These are phyloP conservation scores for Mnemiopsis leidyi DNA, from an alignment of 37 sponge, comb jelly and placozoan genomes.

Conservation along the genomic window DNA sequence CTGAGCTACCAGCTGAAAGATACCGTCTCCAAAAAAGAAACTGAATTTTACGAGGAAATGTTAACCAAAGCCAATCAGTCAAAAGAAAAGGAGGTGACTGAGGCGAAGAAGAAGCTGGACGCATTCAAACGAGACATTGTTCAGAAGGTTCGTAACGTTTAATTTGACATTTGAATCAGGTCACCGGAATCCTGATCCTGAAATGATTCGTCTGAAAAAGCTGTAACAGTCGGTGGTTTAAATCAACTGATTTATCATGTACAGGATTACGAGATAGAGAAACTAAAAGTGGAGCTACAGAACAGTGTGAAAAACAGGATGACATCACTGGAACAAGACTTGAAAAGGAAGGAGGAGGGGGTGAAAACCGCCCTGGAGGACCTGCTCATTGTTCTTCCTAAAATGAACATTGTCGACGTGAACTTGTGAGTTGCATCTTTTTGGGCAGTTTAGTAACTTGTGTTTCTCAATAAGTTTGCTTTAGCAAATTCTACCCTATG, in stretches of 20 bases:
- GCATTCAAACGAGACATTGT: slow-evolving; percentile 3
- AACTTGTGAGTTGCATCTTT: slow-evolving; percentile 57
- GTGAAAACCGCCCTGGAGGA: slow-evolving; percentile 35
- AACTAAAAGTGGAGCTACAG: slow-evolving; percentile 42
- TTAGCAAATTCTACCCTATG: too few relatives aligned
- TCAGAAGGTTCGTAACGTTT: slow-evolving; percentile 26
- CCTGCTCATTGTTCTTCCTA: slow-evolving; percentile 12
- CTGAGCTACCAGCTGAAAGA: slow-evolving; percentile 59
- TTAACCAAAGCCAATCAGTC: background rate
- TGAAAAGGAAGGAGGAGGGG: background rate
- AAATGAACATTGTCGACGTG: slow-evolving; percentile 45
- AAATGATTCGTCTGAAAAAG: too few relatives aligned
- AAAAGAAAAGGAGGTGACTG: background rate
- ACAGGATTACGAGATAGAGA: slow-evolving; percentile 55
- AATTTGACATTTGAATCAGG: too few relatives aligned
- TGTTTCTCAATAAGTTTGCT: too few relatives aligned
- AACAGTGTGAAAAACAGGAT: slow-evolving; percentile 52
- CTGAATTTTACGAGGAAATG: slow-evolving; percentile 17
- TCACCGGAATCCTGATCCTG: too few relatives aligned
- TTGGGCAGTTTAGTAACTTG: too few relatives aligned
- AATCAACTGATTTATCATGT: too few relatives aligned
- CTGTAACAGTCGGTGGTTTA: too few relatives aligned
- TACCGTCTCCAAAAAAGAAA: slow-evolving; percentile 23
- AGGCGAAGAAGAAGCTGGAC: slow-evolving; percentile 49
- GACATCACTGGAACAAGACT: slow-evolving; percentile 7